Evolutionary conservation across 1,140 invertebrate genomes (phyloP), one percentile per base, ranked within the genome.

Genomic region (Daktulosphaira vitifoliae): DNA sequence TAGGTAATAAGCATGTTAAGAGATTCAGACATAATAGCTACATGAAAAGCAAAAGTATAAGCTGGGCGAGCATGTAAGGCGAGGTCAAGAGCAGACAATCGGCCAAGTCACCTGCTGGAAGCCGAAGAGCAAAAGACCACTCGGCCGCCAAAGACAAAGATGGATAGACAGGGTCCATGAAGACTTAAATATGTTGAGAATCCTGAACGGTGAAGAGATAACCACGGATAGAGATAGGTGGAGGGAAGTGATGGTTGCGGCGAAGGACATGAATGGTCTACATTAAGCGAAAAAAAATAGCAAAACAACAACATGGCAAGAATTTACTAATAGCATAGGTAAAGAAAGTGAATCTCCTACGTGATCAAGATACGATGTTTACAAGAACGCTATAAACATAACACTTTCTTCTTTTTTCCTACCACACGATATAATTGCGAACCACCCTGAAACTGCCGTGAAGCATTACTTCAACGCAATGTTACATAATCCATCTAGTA

Each of bases 11-110:
- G 46, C 22, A 49, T 49, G 6, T 25, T 49, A 49, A 20, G 23
- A 9, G 46, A 49, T 49, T 25, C 46, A 25, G 20, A 49, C 22
- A 49, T 49, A 49, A 25, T 49, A 49, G 46, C 46, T 49, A 49
- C 46, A 8, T 49, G 22, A 49, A 25, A 49, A 49, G 22, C 23
- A 25, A 49, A 49, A 49, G 8, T 18, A 49, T 49, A 49, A 49
- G 22, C 22, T 49, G 46, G 22, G 22, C 6, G 46, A 20, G 20
- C 22, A 25, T 25, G 46, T 49, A 49, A 22, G 46, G 22, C 46
- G 11, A 9, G 22, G 22, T 49, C 22, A 20, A 49, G 46, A 49
- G 11, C 5, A 49, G 46, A 49, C 20, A 25, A 49, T 49, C 46
- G 22, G 46, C 11, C 46, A 49, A 23, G 46, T 49, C 22, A 25